Conservation (phyloP, 2,888 invertebrate species). For the Hetaerina titia region DNA sequence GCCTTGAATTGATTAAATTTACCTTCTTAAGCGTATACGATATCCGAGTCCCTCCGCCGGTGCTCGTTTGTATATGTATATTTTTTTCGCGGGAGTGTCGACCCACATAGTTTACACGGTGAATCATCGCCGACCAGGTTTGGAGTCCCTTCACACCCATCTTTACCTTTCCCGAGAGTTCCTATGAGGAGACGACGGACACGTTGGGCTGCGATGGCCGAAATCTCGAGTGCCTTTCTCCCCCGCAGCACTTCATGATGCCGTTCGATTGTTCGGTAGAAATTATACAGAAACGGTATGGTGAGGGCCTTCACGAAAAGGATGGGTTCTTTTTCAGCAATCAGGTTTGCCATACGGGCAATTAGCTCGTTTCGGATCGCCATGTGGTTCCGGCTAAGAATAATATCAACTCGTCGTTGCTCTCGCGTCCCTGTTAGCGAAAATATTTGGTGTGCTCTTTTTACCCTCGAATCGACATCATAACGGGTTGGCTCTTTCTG, state of each 20-base stretch:
- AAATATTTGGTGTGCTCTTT: not conserved
- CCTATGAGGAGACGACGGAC: not conserved
- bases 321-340: not conserved
- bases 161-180: not conserved
- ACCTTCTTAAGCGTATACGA: too few species aligned
- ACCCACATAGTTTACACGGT: constrained; percentile 5
- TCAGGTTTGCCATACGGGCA: not conserved
- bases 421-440: not conserved
- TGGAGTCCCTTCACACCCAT: not conserved
- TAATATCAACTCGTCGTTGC: not conserved
- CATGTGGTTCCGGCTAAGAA: not conserved
- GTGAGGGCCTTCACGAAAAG: not conserved
- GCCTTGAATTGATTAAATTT: too few species aligned
- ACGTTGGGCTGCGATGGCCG: not conserved
- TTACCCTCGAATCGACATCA: not conserved
- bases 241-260: not conserved
- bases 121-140: not conserved
- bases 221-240: not conserved
- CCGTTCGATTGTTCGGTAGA: not conserved
- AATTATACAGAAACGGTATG: not conserved
- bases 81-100: not conserved
- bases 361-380: not conserved
- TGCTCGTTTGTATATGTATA: not conserved
- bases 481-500: not conserved
- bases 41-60: not conserved